phyloP scores from a whole-genome alignment of 2,888 invertebrate genomes.

The Chymomyza caudatula region DNA sequence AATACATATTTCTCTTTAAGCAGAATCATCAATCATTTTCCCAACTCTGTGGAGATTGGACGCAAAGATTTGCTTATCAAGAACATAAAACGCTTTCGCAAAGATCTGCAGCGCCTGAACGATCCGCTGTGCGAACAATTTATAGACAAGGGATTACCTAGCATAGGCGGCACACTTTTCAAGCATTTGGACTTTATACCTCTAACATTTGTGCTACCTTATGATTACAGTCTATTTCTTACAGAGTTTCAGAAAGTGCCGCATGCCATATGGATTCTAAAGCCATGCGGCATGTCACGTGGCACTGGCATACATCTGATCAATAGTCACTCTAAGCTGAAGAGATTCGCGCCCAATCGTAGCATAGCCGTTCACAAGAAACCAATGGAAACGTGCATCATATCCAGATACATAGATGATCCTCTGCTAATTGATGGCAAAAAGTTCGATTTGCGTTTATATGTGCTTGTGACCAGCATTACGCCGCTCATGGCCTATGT shows the following conservation, averaged over 20 bases:
- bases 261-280: constrained; percentile 98
- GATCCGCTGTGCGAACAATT: constrained; percentile 89
- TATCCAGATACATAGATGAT: constrained; percentile 92
- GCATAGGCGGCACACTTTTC: constrained; percentile 85
- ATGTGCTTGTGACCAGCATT: constrained; percentile 95
- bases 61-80: constrained; percentile 97
- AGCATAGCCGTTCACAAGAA: too few species aligned
- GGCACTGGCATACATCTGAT: constrained; percentile 97
- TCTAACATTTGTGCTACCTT: constrained; percentile 94
- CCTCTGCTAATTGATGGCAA: constrained; percentile 96
- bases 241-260: constrained; percentile 97
- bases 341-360: constrained; percentile 92
- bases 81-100: constrained; percentile 95
- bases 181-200: constrained; percentile 94
- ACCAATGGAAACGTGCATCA: constrained; percentile 95
- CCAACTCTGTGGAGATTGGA: constrained; percentile 96
- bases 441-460: constrained; percentile 95
- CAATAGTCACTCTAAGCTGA: constrained; percentile 95
- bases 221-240: constrained; percentile 97
- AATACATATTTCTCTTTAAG: neutral
- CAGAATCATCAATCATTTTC: constrained; percentile 93
- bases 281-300: constrained; percentile 96
- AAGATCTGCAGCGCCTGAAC: constrained; percentile 94
- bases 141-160: constrained; percentile 74
- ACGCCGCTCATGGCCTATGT: constrained; percentile 95